Evolutionary conservation across 2,797 vertebrate species (phyloP).

Genomic region (Myotis findleyi): DNA sequence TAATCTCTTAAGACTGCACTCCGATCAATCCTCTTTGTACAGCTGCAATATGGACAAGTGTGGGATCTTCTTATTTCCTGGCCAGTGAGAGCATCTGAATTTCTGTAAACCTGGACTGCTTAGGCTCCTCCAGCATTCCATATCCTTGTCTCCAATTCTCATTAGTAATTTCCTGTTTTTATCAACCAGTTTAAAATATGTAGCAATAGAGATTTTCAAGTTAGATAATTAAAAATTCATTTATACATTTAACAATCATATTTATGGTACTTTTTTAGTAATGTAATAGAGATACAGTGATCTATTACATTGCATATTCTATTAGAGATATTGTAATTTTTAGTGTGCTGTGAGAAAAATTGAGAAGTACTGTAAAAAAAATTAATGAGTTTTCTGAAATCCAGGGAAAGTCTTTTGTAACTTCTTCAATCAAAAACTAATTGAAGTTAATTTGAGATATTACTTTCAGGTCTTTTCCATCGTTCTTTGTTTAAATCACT

Average conservation of each 20-base stretch:
- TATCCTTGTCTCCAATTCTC: neutral
- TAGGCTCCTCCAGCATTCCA: neutral
- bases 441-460: neutral
- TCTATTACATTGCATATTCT: neutral
- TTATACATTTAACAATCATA: neutral
- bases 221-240: neutral
- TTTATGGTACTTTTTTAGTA: neutral
- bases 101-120: neutral
- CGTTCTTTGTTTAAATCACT: slow-evolving; percentile 25
- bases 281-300: neutral
- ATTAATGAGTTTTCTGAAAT: neutral
- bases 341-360: neutral
- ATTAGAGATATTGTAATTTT: neutral
- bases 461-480: neutral
- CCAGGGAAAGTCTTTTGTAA: neutral
- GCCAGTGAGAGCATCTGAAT: neutral
- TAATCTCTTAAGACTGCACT: neutral
- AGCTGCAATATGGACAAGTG: neutral
- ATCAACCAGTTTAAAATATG: neutral
- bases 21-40: neutral
- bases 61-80: neutral
- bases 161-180: neutral
- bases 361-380: neutral
- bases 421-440: neutral
- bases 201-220: neutral